A percentile compares a stretch with the other conserved stretches of the same genome.
Conservation (phyloP, 2,888 invertebrate species). For the Congeria kusceri region DNA sequence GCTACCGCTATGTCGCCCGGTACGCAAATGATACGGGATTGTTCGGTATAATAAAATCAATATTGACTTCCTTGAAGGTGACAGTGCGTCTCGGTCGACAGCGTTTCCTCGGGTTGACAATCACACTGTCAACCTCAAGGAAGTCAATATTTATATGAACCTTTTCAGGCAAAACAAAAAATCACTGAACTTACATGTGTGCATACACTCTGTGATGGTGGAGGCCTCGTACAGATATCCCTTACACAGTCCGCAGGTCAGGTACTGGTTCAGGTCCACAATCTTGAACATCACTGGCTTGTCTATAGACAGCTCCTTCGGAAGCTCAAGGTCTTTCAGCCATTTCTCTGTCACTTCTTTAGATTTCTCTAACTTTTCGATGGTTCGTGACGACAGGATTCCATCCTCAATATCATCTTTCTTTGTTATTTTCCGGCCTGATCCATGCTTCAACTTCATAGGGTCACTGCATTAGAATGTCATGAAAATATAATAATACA, state of each 20-base stretch:
- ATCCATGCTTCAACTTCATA: no score
- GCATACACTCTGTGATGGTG: constrained; percentile 82
- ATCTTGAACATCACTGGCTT: constrained; percentile 61
- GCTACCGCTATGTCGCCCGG: no score
- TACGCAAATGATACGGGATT: no score
- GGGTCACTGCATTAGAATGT: no score
- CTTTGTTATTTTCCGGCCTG: not conserved
- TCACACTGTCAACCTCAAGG: no score
- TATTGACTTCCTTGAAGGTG: no score
- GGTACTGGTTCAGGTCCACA: constrained; percentile 73
- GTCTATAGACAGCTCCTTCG: constrained; percentile 42
- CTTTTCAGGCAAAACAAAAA: no score
- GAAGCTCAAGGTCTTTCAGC: constrained; percentile 55
- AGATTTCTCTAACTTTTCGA: constrained; percentile 52
- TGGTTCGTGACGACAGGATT: constrained; percentile 30
- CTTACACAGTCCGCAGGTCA: constrained; percentile 79
- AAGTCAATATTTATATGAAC: no score
- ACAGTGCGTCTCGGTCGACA: no score
- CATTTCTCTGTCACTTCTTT: constrained; percentile 55
- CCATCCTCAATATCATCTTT: constrained; percentile 9
- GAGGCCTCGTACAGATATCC: constrained; percentile 81
- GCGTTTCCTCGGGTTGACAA: no score
- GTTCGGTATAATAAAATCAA: no score
- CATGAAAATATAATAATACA: no score
- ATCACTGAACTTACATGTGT: constrained; percentile 76